Evolutionary conservation across 2,888 invertebrate genomes (phyloP).

Genomic region (Molorchus minor): DNA sequence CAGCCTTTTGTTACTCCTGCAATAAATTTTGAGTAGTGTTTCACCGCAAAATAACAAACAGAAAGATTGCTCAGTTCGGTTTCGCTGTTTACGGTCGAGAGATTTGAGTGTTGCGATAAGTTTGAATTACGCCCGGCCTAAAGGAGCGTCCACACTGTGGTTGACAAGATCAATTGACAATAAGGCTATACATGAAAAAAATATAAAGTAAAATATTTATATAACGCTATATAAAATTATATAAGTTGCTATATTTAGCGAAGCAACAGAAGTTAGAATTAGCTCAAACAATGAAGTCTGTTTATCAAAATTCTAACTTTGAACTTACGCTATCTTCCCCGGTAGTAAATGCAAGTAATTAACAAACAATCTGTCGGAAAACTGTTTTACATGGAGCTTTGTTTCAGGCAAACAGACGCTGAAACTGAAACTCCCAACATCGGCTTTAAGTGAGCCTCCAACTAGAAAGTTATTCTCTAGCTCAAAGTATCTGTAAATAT

Average conservation of each 20-base stretch:
- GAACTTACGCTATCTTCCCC: not conserved
- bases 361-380: not conserved
- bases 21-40: conserved; percentile 2
- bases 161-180: too few relatives aligned
- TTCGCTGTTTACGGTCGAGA: too few relatives aligned
- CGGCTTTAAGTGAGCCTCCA: not conserved
- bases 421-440: not conserved
- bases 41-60: not conserved
- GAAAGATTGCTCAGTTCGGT: not conserved
- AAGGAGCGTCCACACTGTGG: too few relatives aligned
- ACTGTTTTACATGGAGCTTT: not conserved
- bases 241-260: too few relatives aligned
- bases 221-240: too few relatives aligned
- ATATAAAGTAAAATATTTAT: too few relatives aligned
- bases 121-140: too few relatives aligned
- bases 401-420: not conserved
- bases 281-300: not conserved
- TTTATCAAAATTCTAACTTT: not conserved
- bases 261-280: too few relatives aligned
- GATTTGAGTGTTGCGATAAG: too few relatives aligned
- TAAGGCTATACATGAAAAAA: too few relatives aligned
- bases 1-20: not conserved
- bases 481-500: not conserved
- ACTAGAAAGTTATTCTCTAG: not conserved
- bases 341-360: not conserved